Base-by-base conservation (phyloP, 2,888 invertebrate species). In the Xiphydria camelus region DNA sequence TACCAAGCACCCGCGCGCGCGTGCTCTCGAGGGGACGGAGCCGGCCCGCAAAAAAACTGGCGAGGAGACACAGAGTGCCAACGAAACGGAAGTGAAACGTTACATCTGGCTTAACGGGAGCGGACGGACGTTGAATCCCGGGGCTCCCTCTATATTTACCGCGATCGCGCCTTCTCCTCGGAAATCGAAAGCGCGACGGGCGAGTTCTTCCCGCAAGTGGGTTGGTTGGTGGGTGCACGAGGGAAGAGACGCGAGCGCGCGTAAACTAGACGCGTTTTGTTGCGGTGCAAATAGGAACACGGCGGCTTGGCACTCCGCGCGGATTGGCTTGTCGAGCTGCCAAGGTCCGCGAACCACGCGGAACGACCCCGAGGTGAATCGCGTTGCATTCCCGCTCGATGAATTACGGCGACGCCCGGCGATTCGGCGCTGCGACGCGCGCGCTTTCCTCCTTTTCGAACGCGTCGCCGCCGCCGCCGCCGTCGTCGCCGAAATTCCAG, bases 311-410 rank as follows among this genome's bases (percentile, higher is more conserved):
- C 70, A 70, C 45, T 55, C 62, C 59, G 51, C 52, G 64, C 58
- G 68, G 65, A 73, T 73, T 70, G 66, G 69, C 64, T 73, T 73
- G 72, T 73, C 72, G 72, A 70, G 59, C 64, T 73, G 72, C 72
- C 72, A 73, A 66, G 53, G 61, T 47, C 51, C 46, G 53, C 47
- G 62, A 55, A 59, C 51, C 40, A 40, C 32, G 45, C 54, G 53
- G 55, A 58, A 61, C 59, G 58, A 58, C 47, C 59, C 46, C 46
- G 38, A 55, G 41, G 57, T 59, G 59, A 61, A 55, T 62, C 59
- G 59, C 41, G 32, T 21, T 12, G 12, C 32, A 35, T 47, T 35
- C 34, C 20, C 34, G 41, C 47, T 41, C 47, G 57, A 63, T 65
- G 59, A 64, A 64, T 60, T 64, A 64, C 65, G 50, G 50, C 55